Base-by-base conservation (phyloP, 2,888 invertebrate genomes). In the Macrostomum cliftonense region DNA sequence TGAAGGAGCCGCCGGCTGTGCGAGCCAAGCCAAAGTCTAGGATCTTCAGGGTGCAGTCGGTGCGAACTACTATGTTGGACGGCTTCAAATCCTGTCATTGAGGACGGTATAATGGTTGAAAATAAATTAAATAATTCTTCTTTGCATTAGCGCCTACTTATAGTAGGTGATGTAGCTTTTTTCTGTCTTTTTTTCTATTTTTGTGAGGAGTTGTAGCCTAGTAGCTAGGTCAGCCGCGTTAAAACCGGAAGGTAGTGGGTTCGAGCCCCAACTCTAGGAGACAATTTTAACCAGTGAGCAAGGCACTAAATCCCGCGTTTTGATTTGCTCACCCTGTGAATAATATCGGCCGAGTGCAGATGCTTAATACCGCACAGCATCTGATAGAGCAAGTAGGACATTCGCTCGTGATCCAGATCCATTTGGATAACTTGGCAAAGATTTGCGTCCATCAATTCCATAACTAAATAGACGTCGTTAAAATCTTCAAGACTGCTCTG, bases 361-460 rank as follows among this genome's bases (percentile, higher is more conserved):
- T 97, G 97, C 71, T 97, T 91, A 70, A 99, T 95, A 60, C 97
- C 97, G 76, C 97, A 99, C 52, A 97, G 78, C 91, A 97, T 93
- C 77, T 97, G 97, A 73, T 99, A 97, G 42, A 99, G 79, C 61
- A 97, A 79, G 73, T 97, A 97, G 64, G 93, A 93, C 87, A 97
- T 95, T 62, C 97, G 77, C 74, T 99, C 97, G 74, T 97, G 97
- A 74, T 99, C 97, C 68, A 99, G 76, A 73, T 99, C 97, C 97
- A 97, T 95, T 77, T 97, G 93, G 64, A 97, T 95, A 55, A 95
- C 73, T 76, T 93, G 93, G 75, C 95, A 95, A 61, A 97, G 77
- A 75, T 97, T 99, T 51, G 97, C 97, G 74, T 97, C 95, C 97
- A 97, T 97, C 65, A 95, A 77, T 75, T 97, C 44, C 43, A 51